Evolutionary conservation across 2,888 invertebrate genomes (phyloP).

Genomic region (Criorhina ranunculi): DNA sequence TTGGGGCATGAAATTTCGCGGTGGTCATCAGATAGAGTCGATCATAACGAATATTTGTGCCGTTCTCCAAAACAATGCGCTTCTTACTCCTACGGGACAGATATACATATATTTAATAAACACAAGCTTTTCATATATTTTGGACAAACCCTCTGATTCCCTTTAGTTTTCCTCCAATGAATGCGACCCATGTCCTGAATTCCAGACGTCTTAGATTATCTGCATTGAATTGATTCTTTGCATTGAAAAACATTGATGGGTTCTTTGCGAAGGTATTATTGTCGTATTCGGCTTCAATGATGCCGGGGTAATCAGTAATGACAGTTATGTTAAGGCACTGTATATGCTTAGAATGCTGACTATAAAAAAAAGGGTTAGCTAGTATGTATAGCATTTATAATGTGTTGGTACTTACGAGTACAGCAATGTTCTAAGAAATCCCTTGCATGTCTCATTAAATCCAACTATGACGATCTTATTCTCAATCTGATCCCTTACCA

Average conservation of each 20-base stretch:
- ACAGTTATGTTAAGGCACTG: slow-evolving; percentile 53
- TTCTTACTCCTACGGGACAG: slow-evolving; percentile 72
- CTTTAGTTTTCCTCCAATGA: slow-evolving; percentile 31
- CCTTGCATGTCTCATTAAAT: slow-evolving; percentile 79
- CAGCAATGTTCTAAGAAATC: slow-evolving; percentile 79
- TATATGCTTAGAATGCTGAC: neutral
- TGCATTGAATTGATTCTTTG: slow-evolving; percentile 53
- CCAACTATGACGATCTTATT: slow-evolving; percentile 78
- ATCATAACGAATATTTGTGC: slow-evolving; percentile 79
- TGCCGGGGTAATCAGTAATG: slow-evolving; percentile 30
- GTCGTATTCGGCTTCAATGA: slow-evolving; percentile 58
- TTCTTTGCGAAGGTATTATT: slow-evolving; percentile 4
- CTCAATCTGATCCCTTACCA: slow-evolving; percentile 24
- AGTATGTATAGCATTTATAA: neutral
- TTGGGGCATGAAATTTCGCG: slow-evolving; percentile 75
- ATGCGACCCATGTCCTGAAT: slow-evolving; percentile 48
- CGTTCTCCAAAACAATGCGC: slow-evolving; percentile 75
- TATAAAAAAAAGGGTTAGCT: neutral
- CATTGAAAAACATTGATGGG: slow-evolving; percentile 41
- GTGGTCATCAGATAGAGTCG: slow-evolving; percentile 78
- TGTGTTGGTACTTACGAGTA: slow-evolving; percentile 73
- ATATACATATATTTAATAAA: too few relatives aligned
- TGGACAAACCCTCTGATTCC: slow-evolving; percentile 44
- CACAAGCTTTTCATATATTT: too few relatives aligned
- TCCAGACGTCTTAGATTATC: slow-evolving; percentile 46